Conservation (phyloP, 2,888 invertebrate species). For the Nomada goodeniana region DNA sequence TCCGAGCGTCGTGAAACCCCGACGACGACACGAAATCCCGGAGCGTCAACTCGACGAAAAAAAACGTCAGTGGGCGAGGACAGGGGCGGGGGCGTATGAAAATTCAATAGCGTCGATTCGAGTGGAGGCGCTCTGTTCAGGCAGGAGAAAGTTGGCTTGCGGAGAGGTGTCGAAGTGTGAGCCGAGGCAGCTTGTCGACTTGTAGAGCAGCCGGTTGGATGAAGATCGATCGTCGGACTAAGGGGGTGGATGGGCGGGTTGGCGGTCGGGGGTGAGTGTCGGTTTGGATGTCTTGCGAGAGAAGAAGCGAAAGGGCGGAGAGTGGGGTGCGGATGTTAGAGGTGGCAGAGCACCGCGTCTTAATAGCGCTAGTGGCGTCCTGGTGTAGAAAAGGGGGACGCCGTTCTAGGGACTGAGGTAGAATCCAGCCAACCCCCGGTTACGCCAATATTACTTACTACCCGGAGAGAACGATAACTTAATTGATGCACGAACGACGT, state of each 20-base stretch:
- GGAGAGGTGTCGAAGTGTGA: slow-evolving; percentile 66
- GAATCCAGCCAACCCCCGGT: slow-evolving; percentile 68
- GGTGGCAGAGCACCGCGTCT: slow-evolving; percentile 72
- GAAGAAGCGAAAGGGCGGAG: slow-evolving; percentile 46
- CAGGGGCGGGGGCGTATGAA: slow-evolving; percentile 43
- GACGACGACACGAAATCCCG: background rate
- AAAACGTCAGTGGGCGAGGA: slow-evolving; percentile 1
- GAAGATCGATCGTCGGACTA: slow-evolving; percentile 74
- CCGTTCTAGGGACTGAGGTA: slow-evolving; percentile 47
- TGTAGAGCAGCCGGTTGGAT: slow-evolving; percentile 70
- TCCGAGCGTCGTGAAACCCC: background rate
- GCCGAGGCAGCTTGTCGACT: slow-evolving; percentile 76
- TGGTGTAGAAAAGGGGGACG: slow-evolving; percentile 61
- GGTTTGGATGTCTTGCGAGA: slow-evolving; percentile 50
- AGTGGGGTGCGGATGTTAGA: slow-evolving; percentile 60
- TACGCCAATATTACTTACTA: slow-evolving; percentile 77
- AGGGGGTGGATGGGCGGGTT: slow-evolving; percentile 36
- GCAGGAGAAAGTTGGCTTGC: slow-evolving; percentile 43
- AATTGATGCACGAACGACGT: slow-evolving; percentile 75
- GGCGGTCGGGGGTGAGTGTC: slow-evolving; percentile 38
- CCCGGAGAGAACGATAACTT: slow-evolving; percentile 74
- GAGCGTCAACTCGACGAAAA: slow-evolving; percentile 15
- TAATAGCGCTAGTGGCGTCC: slow-evolving; percentile 72
- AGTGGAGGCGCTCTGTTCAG: slow-evolving; percentile 43
- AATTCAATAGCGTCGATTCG: slow-evolving; percentile 61